phyloP scores from a whole-genome alignment of 1,140 invertebrate species.

The Limonius californicus region DNA sequence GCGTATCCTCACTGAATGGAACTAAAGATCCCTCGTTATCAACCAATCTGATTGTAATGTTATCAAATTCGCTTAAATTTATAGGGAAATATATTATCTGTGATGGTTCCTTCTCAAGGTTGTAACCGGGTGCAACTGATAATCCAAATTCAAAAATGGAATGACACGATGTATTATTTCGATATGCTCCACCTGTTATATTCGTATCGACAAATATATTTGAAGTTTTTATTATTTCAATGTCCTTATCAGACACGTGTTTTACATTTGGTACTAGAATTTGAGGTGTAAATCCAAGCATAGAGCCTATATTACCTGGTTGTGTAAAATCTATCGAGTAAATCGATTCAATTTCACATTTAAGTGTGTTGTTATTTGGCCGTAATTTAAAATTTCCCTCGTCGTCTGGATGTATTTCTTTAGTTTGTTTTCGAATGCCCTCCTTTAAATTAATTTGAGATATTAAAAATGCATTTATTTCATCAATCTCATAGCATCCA shows the following conservation, averaged over 20 bases:
- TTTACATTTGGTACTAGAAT: neutral
- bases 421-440: neutral
- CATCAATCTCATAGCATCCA: conserved; percentile 41
- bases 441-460: neutral
- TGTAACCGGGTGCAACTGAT: neutral
- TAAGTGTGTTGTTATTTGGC: neutral
- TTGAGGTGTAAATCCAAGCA: neutral
- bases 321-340: neutral
- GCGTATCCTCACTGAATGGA: neutral
- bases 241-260: neutral
- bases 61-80: neutral
- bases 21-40: neutral
- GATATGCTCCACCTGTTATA: neutral
- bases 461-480: too few species aligned
- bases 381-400: neutral
- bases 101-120: neutral
- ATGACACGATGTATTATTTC: neutral
- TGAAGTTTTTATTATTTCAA: neutral
- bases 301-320: neutral
- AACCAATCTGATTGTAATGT: neutral
- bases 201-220: neutral
- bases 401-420: neutral
- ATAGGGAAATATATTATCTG: neutral
- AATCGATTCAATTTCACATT: neutral
- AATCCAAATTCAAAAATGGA: neutral